Base-by-base conservation (phyloP, 2,113 vertebrate species). In the Microcebus jonahi region DNA sequence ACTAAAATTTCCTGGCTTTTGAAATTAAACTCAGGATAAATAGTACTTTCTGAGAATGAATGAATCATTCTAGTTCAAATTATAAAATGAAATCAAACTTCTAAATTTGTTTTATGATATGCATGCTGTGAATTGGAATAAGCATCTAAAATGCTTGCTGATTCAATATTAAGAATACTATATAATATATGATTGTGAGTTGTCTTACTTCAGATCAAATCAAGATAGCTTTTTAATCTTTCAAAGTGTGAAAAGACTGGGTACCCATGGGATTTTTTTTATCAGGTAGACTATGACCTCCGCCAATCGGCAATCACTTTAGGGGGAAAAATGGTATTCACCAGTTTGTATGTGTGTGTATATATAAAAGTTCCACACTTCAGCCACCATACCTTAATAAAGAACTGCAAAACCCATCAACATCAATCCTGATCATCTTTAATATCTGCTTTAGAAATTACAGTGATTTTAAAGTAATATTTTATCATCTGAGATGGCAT, bases 401-500 rank as follows among this genome's bases (percentile, higher is more conserved):
- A 95, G 29, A 95, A 45, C 31, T 75, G 42, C 34, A 65, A 70
- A 94, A 76, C 20, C 45, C 8, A 82, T 90, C 6, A 91, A 23
- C 57, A 91, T 71, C 71, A 82, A 45, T 65, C 57, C 14, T 3
- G 1, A 61, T 93, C 67, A 83, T 81, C 29, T 92, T 88, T 81
- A 94, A 48, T 23, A 87, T 55, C 23, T 11, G 71, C 14, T 80
- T 90, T 87, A 57, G 93, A 85, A 95, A 92, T 4, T 65, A 5
- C 63, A n/a, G 6, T 89, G 27, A 94, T 87, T 79, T 95, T 45
- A 59, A 75, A 80, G 36, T 21, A 83, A 36, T 80, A 81, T 67
- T 63, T 94, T 90, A 73, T 87, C 5, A 90, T 82, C 36, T n/a
- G 21, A 83, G 76, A 91, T 61, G 31, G 27, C 70, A 90, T 95